Evolutionary conservation across 2,113 vertebrate species (phyloP), one percentile per base, ranked within the genome.

Genomic region (Carollia perspicillata): DNA sequence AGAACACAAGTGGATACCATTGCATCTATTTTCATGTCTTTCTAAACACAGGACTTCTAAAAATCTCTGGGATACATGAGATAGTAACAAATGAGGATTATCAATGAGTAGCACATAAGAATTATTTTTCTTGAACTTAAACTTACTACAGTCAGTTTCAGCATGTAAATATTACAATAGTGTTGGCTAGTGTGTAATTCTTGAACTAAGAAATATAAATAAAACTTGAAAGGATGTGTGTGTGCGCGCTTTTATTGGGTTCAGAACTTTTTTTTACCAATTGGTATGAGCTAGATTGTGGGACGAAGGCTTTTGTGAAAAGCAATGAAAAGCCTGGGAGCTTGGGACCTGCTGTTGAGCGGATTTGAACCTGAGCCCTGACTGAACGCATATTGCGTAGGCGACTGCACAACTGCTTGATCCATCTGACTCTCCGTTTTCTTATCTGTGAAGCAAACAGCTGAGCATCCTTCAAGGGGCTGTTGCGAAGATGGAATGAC

Each of bases 151-250:
- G 98, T 98, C 98, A 98, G 98, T 99, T 98, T 99, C 98, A 98
- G 99, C 99, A 99, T 99, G 99, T 99, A 99, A 99, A 99, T 99
- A 99, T 98, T 98, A 98, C 98, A 99, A 98, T 98, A 99, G 98
- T 98, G 98, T 99, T 98, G 98, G 98, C 98, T 99, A 99, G 98
- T 99, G 98, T 99, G 99, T 99, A 99, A 98, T 98, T 99, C 98
- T 98, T 99, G 98, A 99, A 98, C 97, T 99, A 98, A 99, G 98
- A 98, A 98, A 98, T 98, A 99, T 98, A 98, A 99, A 99, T 99
- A 99, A 99, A 98, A 98, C 95, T 96, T 98, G 98, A 98, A 98
- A 97, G 96, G 94, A 96, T 94, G 81, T 96, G 77, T 60, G 95
- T 91, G 97, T 91, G 97, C 81, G 98, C 95, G 94, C 94, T 97